Evolutionary conservation across 2,888 invertebrate species (phyloP), one percentile per base, ranked within the genome.

Genomic region (Acanthopleura granulata): DNA sequence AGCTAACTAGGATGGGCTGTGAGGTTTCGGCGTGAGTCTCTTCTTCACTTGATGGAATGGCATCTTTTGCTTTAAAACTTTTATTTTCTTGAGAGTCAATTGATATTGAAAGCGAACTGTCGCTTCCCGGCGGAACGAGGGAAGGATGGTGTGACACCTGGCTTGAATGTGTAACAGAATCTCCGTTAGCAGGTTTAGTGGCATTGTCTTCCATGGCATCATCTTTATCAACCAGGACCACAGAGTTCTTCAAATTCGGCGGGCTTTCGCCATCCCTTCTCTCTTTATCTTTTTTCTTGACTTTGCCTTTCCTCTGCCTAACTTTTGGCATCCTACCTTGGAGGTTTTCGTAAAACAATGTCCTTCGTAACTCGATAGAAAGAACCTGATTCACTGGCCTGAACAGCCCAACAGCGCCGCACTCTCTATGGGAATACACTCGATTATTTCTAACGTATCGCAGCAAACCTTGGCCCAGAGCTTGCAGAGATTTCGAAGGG

Each of bases 361-460:
- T 57, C 18, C 66, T 9, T 27, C 29, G 22, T 6, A 66, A 6
- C 25, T 66, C 66, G 4, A 66, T 66, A 16, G 66, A 22, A 1
- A 66, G 66, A 66, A 66, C 66, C 66, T 66, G 66, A 27, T 66
- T 66, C 25, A 66, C 29, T 1, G 66, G 66, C 25, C 29, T 66
- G 66, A 66, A 66, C 1, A 66, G 18, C 6, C 29, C 66, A 22
- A 25, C 16, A 16, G 66, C 6, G 29, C 66, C 66, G 25, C 22
- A 27, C 25, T 66, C 66, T 27, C 1, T 14, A 6, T 66, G 15
- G 16, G 22, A 16, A 25, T 66, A 66, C 16, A 27, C 66, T 27
- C 22, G 22, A 27, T 66, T 66, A 27, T 66, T 66, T 14, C 66
- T 22, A 22, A 66, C 66, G 29, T 66, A 66, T 3, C 66, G 66